A percentile compares a stretch with the other conserved stretches of the same genome.
These are phyloP conservation scores for cat (Felis catus) DNA, from an alignment of 2,113 vertebrate genomes.

Conservation along the genomic window DNA sequence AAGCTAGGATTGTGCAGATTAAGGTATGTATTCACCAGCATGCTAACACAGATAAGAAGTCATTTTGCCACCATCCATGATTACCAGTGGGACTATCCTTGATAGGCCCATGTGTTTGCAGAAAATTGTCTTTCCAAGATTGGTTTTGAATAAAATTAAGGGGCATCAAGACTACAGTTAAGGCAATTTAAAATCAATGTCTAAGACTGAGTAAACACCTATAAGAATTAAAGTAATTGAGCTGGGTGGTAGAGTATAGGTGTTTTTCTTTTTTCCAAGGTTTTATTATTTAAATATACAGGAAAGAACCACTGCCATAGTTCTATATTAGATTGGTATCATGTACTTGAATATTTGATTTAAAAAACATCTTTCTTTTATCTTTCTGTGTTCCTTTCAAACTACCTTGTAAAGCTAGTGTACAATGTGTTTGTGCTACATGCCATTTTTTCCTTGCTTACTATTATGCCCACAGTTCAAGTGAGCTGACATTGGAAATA, in stretches of 20 bases:
- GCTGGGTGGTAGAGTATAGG: background rate
- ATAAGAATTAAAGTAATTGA: constrained; percentile 39
- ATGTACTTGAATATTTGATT: background rate
- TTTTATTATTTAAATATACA: background rate
- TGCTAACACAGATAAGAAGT: background rate
- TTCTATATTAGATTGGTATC: background rate
- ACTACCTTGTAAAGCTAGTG: background rate
- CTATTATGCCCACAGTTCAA: background rate
- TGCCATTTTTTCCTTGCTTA: background rate
- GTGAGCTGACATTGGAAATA: background rate
- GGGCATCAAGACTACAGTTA: background rate
- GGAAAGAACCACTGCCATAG: background rate
- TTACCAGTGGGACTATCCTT: background rate
- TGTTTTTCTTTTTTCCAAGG: background rate
- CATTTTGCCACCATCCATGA: background rate
- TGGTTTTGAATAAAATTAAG: constrained; percentile 38
- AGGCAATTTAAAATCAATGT: background rate
- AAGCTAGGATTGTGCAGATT: background rate
- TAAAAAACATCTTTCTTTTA: background rate
- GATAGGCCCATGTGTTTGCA: background rate
- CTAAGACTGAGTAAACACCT: background rate
- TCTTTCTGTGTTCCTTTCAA: background rate
- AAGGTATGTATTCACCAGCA: background rate
- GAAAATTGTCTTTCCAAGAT: constrained; percentile 13
- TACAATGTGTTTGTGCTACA: background rate